Evolutionary conservation across 2,888 invertebrate genomes (phyloP).

Genomic region (Torymus auratus): DNA sequence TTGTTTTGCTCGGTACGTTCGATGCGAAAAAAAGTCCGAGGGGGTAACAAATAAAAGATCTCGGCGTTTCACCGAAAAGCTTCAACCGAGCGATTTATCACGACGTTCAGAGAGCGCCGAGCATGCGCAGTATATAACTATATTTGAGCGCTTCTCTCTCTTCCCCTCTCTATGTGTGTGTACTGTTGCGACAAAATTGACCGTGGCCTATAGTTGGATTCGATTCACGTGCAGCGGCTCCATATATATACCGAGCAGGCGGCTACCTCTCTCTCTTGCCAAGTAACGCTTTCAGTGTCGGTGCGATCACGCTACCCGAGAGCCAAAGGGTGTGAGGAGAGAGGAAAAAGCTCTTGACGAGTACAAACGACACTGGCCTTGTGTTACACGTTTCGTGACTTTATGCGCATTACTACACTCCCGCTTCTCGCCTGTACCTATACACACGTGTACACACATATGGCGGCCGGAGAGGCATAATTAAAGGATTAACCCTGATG

Average conservation of each 20-base stretch:
- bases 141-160: too few species aligned
- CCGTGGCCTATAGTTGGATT: slow-evolving; percentile 27
- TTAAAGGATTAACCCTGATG: slow-evolving; percentile 39
- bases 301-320: not conserved
- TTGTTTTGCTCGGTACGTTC: slow-evolving; percentile 13
- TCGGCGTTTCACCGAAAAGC: slow-evolving; percentile 40
- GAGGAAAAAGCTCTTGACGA: slow-evolving; percentile 12
- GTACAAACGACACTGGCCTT: slow-evolving; percentile 35
- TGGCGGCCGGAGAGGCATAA: slow-evolving; percentile 2
- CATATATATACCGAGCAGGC: too few species aligned
- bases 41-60: slow-evolving; percentile 36
- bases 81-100: slow-evolving; percentile 35
- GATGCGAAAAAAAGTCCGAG: not conserved
- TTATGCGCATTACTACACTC: slow-evolving; percentile 9
- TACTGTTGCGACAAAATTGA: slow-evolving; percentile 21
- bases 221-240: slow-evolving; percentile 22
- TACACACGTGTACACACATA: not conserved
- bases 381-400: slow-evolving; percentile 23
- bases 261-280: too few species aligned
- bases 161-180: too few species aligned
- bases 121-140: too few species aligned
- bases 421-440: too few species aligned
- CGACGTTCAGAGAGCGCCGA: not conserved
- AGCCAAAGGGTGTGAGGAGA: not conserved
- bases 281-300: too few species aligned